Evolutionary conservation across 2,797 vertebrate species (phyloP), one percentile per base, ranked within the genome.

Genomic region (Lacerta viridis): DNA sequence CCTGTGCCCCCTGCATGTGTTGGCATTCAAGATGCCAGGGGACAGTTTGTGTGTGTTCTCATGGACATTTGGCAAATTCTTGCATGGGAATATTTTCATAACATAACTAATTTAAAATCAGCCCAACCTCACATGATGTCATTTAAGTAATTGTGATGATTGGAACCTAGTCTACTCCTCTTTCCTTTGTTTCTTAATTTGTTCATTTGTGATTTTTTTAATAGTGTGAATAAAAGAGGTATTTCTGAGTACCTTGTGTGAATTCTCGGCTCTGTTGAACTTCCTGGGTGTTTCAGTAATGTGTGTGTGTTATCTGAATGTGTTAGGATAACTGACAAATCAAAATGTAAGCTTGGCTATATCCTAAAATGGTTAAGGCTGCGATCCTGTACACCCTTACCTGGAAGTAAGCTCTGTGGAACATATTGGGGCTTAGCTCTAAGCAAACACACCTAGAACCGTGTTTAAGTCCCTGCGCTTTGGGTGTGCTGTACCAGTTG

Each of bases 91-190:
- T 86, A 77, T 66, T 41, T 77, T 85, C 55, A 66, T 85, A 39
- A 18, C 39, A 33, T 10, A 85, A 3, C 20, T 55, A 55, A n/a
- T 86, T 77, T 69, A n/a, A 69, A 86, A 50, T 25, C 33, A 64
- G 41, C 18, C 79, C 2, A 8, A 89, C 39, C 0, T 77, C 46
- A 23, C 79, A 11, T 66, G 72, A 83, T 59, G 33, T 33, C 84
- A 1, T 84, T 92, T 13, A 23, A 5, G 84, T 76, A n/a, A 10
- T 77, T 87, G 85, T 77, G 39, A 83, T 25, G 77, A 83, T 39
- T 83, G 74, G 82, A 69, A 8, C 75, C 46, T 0, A 0, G 85
- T n/a, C 50, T 86, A 25, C 23, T 90, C 86, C 64, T 85, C 4
- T 64, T 83, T 29, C 90, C 78, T 86, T 15, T 2, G 11, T 81